Evolutionary conservation across 2,888 invertebrate species (phyloP), one percentile per base, ranked within the genome.

Genomic region (Tillus elongatus): DNA sequence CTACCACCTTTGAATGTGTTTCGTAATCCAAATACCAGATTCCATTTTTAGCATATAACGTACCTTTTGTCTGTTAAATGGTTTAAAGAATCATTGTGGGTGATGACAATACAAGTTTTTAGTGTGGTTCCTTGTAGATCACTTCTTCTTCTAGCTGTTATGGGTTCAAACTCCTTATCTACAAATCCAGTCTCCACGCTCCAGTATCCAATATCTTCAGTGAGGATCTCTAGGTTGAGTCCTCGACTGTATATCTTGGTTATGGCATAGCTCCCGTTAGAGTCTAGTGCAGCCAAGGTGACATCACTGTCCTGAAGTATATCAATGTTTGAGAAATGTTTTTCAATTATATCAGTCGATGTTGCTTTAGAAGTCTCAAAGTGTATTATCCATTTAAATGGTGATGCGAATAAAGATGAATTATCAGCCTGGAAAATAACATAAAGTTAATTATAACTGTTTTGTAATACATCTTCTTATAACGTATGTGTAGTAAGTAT

Each of bases 21-120:
- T n/a, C n/a, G n/a, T n/a, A n/a, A n/a, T n/a, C n/a, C n/a, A n/a
- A n/a, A n/a, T n/a, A n/a, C n/a, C n/a, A n/a, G n/a, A n/a, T n/a
- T n/a, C n/a, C n/a, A n/a, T n/a, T n/a, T n/a, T n/a, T n/a, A n/a
- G n/a, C n/a, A n/a, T n/a, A n/a, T n/a, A n/a, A n/a, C n/a, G n/a
- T 63, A 75, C 77, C 70, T 63, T 60, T 72, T 72, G 60, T 79
- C 78, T 4, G 65, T 63, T 38, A 79, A 62, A 60, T 79, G 78
- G 43, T 73, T 66, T 10, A 73, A 60, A 33, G 73, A 73, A 45
- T 75, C 71, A 43, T 72, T 72, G 47, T 76, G 68, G 2, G 77
- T 77, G 1, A 78, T 57, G 4, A 79, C 78, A 39, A 74, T 69
- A 42, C 73, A 72, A 15, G 74, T 68, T 30, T 67, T 68, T 13